A percentile compares a stretch with the other conserved stretches of the same genome.
These are phyloP conservation scores for Drosophila subobscura DNA, from an alignment of 1,140 invertebrate genomes.

Conservation along the genomic window DNA sequence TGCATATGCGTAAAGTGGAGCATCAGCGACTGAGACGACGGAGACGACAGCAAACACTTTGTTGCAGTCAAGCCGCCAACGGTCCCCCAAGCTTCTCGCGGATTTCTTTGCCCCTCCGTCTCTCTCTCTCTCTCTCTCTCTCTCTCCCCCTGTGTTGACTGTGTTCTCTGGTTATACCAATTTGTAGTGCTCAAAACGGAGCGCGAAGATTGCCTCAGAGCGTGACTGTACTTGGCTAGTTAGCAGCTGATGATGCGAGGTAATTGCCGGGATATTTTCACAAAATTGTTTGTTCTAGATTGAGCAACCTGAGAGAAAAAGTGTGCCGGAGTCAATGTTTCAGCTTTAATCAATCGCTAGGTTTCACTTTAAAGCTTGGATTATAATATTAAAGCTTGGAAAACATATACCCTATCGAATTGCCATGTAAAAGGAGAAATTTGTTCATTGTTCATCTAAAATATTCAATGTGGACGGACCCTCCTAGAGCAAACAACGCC, in stretches of 20 bases:
- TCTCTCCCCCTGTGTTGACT: neutral
- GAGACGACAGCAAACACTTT: conserved; percentile 58
- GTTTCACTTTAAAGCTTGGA: too few species aligned
- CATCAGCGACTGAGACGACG: conserved; percentile 37
- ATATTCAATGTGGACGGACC: too few species aligned
- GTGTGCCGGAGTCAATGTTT: too few species aligned
- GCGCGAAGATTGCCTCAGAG: conserved; percentile 7
- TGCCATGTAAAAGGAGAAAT: too few species aligned
- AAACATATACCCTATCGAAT: too few species aligned
- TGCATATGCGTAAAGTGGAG: conserved; percentile 75
- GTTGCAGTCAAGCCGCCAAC: conserved; percentile 41
- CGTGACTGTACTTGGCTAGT: conserved; percentile 29
- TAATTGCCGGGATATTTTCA: conserved; percentile 18
- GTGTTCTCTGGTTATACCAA: conserved; percentile 26
- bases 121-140: neutral
- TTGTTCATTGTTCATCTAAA: too few species aligned
- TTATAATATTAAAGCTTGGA: too few species aligned
- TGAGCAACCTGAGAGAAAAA: too few species aligned
- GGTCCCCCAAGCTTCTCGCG: neutral
- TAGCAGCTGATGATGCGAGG: conserved; percentile 1
- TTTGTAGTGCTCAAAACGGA: conserved; percentile 27
- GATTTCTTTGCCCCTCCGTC: conserved; percentile 15
- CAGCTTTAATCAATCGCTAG: too few species aligned
- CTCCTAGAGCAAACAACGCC: neutral
- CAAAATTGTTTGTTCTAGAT: too few species aligned